Base-by-base conservation (phyloP, 2,888 invertebrate genomes). In the Autographa pulchrina region DNA sequence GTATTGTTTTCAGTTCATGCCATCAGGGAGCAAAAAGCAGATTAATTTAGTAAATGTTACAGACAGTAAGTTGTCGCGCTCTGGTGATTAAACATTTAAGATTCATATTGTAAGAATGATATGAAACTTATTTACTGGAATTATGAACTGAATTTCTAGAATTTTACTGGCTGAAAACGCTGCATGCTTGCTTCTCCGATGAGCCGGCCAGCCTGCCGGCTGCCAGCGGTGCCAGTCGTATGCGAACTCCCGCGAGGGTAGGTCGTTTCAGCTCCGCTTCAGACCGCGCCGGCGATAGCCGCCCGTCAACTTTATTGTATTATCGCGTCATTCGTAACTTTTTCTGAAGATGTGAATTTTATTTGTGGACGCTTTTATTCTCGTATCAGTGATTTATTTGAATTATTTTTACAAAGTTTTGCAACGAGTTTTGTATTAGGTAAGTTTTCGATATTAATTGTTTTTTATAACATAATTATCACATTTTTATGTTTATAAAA, bases 251-350 rank as follows among this genome's bases (percentile, higher is more conserved):
- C 81, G 65, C 66, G 74, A 74, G 70, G 81, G 76, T 72, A 68
- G 82, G 85, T 84, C 71, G 84, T 82, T 84, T 82, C 78, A 81
- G 80, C 71, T 79, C 52, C 72, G 52, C 82, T 81, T 77, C 80
- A 79, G 78, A 64, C 63, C 74, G 72, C 79, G 68, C 59, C 68
- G 62, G 62, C 69, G 41, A 52, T 65, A 52, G 66, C 54, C 77
- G 78, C 72, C 72, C 80, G 85, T 72, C 73, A 88, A 89, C 85
- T 89, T 88, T 82, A 78, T 88, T 82, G 77, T 77, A 73, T 70
- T 74, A 74, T 70, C 80, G 77, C 72, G 72, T 68, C 66, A 72
- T 20, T 41, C 61, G 64, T 41, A 83, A 83, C 80, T 85, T 85
- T 83, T 74, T 60, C 64, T 74, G 61, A 70, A 66, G 65, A 76